Evolutionary conservation across 1,140 invertebrate genomes (phyloP), one percentile per base, ranked within the genome.

Genomic region (Aleiodes sp.): DNA sequence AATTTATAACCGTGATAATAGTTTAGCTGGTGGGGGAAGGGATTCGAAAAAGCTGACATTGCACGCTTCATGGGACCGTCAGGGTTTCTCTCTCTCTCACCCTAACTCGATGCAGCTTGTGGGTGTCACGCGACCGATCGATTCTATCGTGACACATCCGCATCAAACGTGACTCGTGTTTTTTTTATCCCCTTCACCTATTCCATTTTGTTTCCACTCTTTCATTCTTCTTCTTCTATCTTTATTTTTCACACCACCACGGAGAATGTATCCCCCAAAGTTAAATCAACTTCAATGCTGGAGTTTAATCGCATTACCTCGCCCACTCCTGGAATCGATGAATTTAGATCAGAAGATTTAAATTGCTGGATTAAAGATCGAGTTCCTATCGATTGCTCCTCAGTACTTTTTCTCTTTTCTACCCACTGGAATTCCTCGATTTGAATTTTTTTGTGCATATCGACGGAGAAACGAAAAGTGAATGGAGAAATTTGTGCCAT

Each of bases 21-120:
- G 46, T 12, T 52, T 2, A 24, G 46, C 19, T 12, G 21, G 14
- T 24, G 19, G 24, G 46, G 28, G 46, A 14, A 35, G 19, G n/a
- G 6, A 62, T 14, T 35, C 46, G 29, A 70, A 39, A 64, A 65
- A 63, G 61, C 64, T 71, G 75, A 78, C 76, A 78, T 74, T 80
- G 76, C 73, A 75, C 73, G 70, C 67, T 72, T 14, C 57, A 60
- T 19, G 31, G 57, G 57, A 12, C 10, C 29, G 57, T 60, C 60
- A 39, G 60, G 31, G 60, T 37, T 33, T 63, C 33, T 63, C 28
- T 63, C 21, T 16, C 21, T 35, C n/a, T 52, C 12, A 52, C 19
- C 7, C 21, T 24, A n/a, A n/a, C n/a, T 52, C 16, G 21, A 31
- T 31, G 28, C 62, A 26, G n/a, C 19, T 64, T 64, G 26, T 64